Evolutionary conservation across 2,113 vertebrate species (phyloP), one percentile per base, ranked within the genome.

Genomic region (Miniopterus natalensis): DNA sequence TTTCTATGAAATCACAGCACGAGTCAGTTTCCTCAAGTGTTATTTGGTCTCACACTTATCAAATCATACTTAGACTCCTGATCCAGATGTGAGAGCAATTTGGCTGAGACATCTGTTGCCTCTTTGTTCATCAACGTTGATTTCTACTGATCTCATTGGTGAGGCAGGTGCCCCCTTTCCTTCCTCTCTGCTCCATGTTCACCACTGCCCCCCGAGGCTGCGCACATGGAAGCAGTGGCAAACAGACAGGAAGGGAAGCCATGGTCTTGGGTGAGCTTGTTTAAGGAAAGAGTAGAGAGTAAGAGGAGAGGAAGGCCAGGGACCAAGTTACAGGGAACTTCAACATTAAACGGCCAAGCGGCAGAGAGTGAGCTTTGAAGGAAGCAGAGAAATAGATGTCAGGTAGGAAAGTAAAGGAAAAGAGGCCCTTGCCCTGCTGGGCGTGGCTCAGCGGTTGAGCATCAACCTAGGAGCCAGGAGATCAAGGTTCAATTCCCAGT

Each of bases 71-170:
- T 57, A 25, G 86, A 80, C 40, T 91, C 70, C 63, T 65, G 51
- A 81, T 88, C 86, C 94, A 95, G 92, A 84, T 59, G 80, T 75
- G 90, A 95, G 71, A 90, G 65, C 74, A 74, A 36, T 89, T 93
- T 92, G 90, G 10, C 90, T 25, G 65, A 90, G 95, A 95, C 86
- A 92, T 91, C 83, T 42, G 63, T 68, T 47, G n/a, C 8, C 27
- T 25, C 78, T 94, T 91, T 81, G 75, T 80, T 88, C 14, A 3
- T 63, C 78, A 18, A 51, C 11, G 1, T 31, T 59, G 94, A 94
- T 2, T 36, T 81, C 73, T 81, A 68, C 15, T 7, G 23, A 79
- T 70, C 95, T 88, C 74, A 79, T 20, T 27, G 21, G 42, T 12
- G 42, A 79, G 36, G 68, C n/a, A 55, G 73, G 91, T 31, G 21